phyloP scores from a whole-genome alignment of 2,888 invertebrate genomes.

The Pristionchus japonicus region DNA sequence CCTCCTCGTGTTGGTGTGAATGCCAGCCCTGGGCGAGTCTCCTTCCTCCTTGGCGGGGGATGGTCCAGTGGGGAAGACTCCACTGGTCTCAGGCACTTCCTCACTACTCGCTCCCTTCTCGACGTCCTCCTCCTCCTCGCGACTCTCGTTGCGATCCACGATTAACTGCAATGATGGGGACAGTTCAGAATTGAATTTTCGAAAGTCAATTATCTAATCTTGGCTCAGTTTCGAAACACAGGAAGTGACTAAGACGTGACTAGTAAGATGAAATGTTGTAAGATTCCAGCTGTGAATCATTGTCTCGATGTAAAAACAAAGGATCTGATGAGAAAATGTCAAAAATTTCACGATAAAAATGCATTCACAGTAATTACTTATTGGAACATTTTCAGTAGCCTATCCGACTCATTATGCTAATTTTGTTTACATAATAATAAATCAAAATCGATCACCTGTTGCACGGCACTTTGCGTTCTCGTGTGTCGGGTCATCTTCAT shows the following conservation, averaged over 20 bases:
- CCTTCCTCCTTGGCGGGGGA: slow-evolving; percentile 31
- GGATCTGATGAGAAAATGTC: neutral
- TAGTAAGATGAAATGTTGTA: neutral
- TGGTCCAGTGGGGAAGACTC: slow-evolving; percentile 43
- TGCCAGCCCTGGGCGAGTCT: slow-evolving; percentile 14
- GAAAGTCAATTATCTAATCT: neutral
- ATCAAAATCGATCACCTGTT: slow-evolving; percentile 5
- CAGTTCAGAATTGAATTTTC: too few species aligned
- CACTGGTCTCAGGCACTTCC: slow-evolving; percentile 11
- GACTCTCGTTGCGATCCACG: slow-evolving; percentile 58
- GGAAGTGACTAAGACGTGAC: neutral
- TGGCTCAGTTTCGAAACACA: neutral
- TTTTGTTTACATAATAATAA: neutral
- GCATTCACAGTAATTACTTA: neutral
- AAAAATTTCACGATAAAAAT: neutral
- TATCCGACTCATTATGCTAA: neutral
- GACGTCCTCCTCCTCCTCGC: slow-evolving; percentile 60
- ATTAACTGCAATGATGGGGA: slow-evolving; percentile 63
- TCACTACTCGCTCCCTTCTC: slow-evolving; percentile 45
- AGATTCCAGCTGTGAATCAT: neutral
- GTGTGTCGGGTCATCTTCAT: slow-evolving; percentile 35
- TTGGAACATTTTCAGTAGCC: neutral
- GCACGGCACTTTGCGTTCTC: slow-evolving; percentile 44
- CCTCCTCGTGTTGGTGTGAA: slow-evolving; percentile 34
- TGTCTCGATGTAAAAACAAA: neutral